Evolutionary conservation across 2,113 vertebrate genomes (phyloP).

Genomic region (Nettapus auritus): DNA sequence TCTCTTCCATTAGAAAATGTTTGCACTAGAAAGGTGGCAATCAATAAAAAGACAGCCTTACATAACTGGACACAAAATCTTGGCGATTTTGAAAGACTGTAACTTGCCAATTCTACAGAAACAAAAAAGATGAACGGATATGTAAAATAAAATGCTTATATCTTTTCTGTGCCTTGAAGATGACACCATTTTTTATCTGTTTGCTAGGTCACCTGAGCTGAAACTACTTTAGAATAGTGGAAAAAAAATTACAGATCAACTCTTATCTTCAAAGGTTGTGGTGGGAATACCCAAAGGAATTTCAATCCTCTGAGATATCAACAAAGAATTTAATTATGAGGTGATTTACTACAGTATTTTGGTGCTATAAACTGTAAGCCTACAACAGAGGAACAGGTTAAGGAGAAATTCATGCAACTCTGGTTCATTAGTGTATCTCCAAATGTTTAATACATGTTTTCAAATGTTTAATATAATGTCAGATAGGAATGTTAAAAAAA

Average conservation of each 20-base stretch:
- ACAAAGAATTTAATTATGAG: slow-evolving; percentile 51
- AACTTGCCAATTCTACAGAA: background rate
- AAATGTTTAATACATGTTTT: background rate
- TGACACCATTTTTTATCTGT: slow-evolving; percentile 2
- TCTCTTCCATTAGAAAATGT: background rate
- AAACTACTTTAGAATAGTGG: background rate
- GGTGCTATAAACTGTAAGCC: background rate
- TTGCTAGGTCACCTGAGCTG: background rate
- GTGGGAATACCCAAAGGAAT: slow-evolving; percentile 53
- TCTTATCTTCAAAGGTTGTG: slow-evolving; percentile 52
- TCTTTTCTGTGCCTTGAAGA: background rate
- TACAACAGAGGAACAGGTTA: background rate
- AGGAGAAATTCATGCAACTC: background rate
- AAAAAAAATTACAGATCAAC: slow-evolving; percentile 6
- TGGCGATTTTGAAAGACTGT: background rate
- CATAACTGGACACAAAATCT: background rate
- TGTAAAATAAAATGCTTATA: background rate
- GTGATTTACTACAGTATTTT: slow-evolving; percentile 30
- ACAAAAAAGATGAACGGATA: background rate
- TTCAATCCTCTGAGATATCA: slow-evolving; percentile 1
- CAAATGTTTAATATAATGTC: background rate
- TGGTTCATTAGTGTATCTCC: background rate
- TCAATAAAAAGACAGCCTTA: background rate
- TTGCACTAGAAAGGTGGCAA: background rate
- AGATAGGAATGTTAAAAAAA: background rate